Base-by-base conservation (phyloP, 1,140 invertebrate genomes). In the Hydropsyche tenuis region DNA sequence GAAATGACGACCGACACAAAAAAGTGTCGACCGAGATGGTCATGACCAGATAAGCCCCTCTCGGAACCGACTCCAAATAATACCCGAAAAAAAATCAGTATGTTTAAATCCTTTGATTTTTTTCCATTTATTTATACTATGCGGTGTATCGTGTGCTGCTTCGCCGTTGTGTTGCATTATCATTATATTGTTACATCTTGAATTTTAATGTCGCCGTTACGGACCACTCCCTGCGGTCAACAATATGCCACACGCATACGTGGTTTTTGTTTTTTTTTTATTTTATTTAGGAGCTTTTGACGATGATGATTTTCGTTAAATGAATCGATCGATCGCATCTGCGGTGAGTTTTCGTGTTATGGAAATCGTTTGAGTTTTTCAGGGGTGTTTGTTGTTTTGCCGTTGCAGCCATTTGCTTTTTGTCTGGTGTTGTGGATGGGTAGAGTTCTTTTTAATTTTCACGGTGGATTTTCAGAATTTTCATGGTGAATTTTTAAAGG, bases 121-220 rank as follows among this genome's bases (percentile, higher is more conserved):
- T 37, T 9, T 37, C 30, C 30, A 9, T 37, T 37, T 37, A 37
- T 37, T 37, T 37, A 9, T 37, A 16, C 43, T 37, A 37, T 3
- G 30, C 9, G 9, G 30, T 37, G 30, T 37, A 9, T 9, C 30
- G 30, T 37, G 30, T 9, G 30, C 20, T 45, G n/a, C n/a, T n/a
- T n/a, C n/a, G n/a, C n/a, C 45, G n/a, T 68, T 22, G 64, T 66
- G 64, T 69, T 70, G 65, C 22, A 60, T 60, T 69, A 46, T 70
- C 45, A 70, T 70, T 56, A 70, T 60, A 70, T 60, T 70, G 68
- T 70, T 23, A 16, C 51, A 70, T 70, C 68, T 70, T 70, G 68
- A 70, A 70, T 70, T 30, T 70, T 70, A 70, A 70, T 70, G 68
- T 70, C 48, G 43, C 45, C 20, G 48, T 70, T 56, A 43, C 16